phyloP scores from a whole-genome alignment of 2,113 vertebrate species.

The Tichodroma muraria region DNA sequence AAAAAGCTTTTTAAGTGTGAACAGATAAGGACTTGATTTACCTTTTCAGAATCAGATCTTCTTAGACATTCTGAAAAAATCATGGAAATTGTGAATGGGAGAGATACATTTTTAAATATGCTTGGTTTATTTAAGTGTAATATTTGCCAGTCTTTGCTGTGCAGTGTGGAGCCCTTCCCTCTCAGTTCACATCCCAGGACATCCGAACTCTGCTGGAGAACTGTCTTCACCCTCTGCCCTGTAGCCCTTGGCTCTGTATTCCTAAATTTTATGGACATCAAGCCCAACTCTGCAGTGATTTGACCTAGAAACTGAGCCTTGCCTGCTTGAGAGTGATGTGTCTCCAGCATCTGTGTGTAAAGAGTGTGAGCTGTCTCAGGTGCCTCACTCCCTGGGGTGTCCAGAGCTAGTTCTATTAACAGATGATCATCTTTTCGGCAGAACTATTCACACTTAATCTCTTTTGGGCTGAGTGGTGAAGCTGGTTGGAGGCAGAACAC shows the following conservation, averaged over 20 bases:
- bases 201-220: not conserved
- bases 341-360: not conserved
- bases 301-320: not conserved
- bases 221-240: not conserved
- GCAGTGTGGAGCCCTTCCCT: not conserved
- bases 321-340: not conserved
- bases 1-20: not conserved
- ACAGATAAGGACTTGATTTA: slow-evolving; percentile 1
- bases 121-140: not conserved
- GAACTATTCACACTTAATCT: not conserved
- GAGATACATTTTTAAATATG: not conserved
- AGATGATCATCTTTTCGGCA: not conserved
- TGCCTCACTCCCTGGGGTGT: not conserved
- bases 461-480: not conserved
- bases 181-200: not conserved
- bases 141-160: not conserved
- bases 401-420: not conserved
- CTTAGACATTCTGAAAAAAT: slow-evolving; percentile 1
- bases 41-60: slow-evolving; percentile 1
- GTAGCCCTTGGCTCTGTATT: not conserved
- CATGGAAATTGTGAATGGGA: not conserved
- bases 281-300: not conserved
- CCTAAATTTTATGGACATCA: not conserved
- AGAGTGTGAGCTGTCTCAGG: not conserved
- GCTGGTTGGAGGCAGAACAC: not conserved